Evolutionary conservation across 2,113 vertebrate species (phyloP).

Genomic region (Salvelinus namaycush): DNA sequence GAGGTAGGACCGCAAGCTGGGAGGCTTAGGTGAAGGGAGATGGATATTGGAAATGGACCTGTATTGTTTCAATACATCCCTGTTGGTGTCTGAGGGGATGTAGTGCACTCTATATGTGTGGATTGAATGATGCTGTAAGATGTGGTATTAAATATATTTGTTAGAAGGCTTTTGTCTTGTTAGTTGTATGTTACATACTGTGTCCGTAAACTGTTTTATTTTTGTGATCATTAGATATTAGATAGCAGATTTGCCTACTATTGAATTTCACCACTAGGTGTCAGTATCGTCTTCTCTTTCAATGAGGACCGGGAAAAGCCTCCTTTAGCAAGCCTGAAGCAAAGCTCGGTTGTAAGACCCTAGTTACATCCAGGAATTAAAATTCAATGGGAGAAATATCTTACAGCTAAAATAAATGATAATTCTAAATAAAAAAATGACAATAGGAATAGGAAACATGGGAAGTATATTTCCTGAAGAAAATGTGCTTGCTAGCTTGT

Average conservation of each 20-base stretch:
- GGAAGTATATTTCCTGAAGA: too few species aligned
- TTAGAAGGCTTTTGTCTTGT: conserved; percentile 12
- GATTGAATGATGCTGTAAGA: conserved; percentile 35
- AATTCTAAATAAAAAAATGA: too few species aligned
- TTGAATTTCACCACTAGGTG: conserved; percentile 35
- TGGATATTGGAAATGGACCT: background rate
- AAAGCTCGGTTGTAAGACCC: too few species aligned
- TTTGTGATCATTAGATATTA: background rate
- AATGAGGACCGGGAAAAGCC: background rate
- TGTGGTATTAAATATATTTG: conserved; percentile 49
- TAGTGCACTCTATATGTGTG: conserved; percentile 3
- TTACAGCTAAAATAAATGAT: too few species aligned
- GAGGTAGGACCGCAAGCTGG: conserved; percentile 46
- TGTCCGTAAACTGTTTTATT: background rate
- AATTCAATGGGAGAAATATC: too few species aligned
- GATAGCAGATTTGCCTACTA: conserved; percentile 4
- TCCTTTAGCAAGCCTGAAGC: background rate
- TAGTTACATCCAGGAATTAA: too few species aligned
- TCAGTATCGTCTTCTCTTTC: conserved; percentile 17
- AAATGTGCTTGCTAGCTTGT: too few species aligned
- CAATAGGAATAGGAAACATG: too few species aligned
- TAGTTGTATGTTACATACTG: background rate
- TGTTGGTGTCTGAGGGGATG: background rate
- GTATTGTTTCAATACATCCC: background rate
- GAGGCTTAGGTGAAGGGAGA: conserved; percentile 15